Evolutionary conservation across 2,888 invertebrate species (phyloP), one percentile per base, ranked within the genome.

Genomic region (Malacosoma neustria): DNA sequence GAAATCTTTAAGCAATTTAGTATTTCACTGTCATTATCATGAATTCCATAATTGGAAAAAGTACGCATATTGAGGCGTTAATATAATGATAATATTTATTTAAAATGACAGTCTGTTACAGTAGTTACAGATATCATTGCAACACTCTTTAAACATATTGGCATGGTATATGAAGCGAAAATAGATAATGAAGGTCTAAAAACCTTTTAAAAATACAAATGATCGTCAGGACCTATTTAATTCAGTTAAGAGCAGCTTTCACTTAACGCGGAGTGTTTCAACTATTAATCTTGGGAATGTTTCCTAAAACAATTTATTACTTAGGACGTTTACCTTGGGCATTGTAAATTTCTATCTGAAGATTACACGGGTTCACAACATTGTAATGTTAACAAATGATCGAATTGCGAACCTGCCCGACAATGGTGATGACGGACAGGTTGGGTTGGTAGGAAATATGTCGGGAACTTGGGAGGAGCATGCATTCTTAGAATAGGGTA

Each of bases 301-400:
- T 72, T 60, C 70, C 69, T 69, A 52, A 76, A 77, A 79, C 81
- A 73, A 82, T 82, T 80, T 77, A 77, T 79, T 66, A 74, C 71
- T 62, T 60, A 58, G 63, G 57, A 61, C 62, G 58, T 53, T 61
- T 57, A 57, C 64, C 61, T 55, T 57, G 50, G 59, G 60, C 57
- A 61, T 58, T 58, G 63, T 60, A 63, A 75, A 73, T 73, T 70
- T 61, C 63, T 61, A 66, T 65, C 59, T 51, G 59, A 48, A 65
- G 71, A 71, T 75, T 72, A 73, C 58, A 53, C 55, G 65, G 68
- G 69, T 59, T 22, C 65, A 62, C 55, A 50, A 60, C 48, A 58
- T 62, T 60, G 49, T 57, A 61, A 55, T 51, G 54, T 48, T 52
- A 55, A 65, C 67, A 65, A 67, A 72, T 60, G 56, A 65, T 66